Conservation (phyloP, 1,140 invertebrate genomes). For the Zaprionus capensis region DNA sequence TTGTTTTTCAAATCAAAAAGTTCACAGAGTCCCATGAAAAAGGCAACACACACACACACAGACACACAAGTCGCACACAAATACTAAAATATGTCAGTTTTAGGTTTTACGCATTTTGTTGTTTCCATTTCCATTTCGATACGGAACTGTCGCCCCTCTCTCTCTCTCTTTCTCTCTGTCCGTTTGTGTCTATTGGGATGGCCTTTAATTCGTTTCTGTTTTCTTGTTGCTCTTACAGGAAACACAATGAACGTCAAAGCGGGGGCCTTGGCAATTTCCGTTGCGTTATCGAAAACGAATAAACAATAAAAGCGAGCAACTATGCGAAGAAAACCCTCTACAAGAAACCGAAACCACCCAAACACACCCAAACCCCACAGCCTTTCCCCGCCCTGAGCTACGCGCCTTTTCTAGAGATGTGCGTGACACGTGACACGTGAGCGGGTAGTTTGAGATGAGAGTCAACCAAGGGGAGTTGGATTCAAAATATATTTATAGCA, state of each 20-base stretch:
- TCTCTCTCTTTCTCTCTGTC: conserved; percentile 22
- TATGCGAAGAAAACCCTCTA: conserved; percentile 45
- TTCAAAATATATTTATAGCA: no score
- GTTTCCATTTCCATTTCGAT: conserved; percentile 45
- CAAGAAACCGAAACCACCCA: not conserved
- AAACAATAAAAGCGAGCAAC: conserved; percentile 74
- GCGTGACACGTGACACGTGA: conserved; percentile 10
- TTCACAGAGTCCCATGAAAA: conserved; percentile 41
- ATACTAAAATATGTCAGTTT: conserved; percentile 65
- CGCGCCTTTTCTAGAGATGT: conserved; percentile 25
- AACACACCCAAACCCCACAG: not conserved
- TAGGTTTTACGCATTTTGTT: conserved; percentile 70
- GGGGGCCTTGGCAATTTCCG: conserved; percentile 70
- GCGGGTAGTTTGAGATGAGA: not conserved
- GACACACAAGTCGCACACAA: conserved; percentile 30
- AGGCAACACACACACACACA: conserved; percentile 21
- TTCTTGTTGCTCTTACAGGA: conserved; percentile 47
- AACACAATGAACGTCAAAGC: conserved; percentile 56
- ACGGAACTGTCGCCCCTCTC: not conserved
- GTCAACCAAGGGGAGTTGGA: no score
- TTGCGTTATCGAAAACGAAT: conserved; percentile 79
- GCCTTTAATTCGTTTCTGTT: conserved; percentile 65
- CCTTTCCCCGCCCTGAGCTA: not conserved
- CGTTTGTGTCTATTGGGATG: conserved; percentile 13
- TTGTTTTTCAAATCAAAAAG: conserved; percentile 53